These are phyloP conservation scores for Hesperia comma DNA, from an alignment of 2,888 invertebrate genomes.

Conservation along the genomic window DNA sequence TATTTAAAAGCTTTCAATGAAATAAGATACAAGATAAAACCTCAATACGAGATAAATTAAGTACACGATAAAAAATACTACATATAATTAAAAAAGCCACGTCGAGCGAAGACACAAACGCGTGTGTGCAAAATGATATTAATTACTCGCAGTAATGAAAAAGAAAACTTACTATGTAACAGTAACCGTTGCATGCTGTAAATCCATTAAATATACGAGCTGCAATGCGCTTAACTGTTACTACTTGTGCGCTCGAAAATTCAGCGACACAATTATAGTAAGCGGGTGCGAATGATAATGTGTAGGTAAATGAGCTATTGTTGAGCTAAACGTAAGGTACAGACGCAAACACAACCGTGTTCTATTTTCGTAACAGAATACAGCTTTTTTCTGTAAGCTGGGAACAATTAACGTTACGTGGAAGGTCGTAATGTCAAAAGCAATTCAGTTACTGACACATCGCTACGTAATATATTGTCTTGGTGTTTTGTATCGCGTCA, in stretches of 20 bases:
- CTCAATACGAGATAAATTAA: no score
- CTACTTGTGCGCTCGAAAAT: constrained; percentile 26
- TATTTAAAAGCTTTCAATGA: no score
- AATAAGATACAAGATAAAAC: no score
- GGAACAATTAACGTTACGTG: no score
- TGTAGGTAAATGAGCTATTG: constrained; percentile 20
- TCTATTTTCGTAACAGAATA: background rate
- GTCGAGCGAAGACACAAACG: background rate
- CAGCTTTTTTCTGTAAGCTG: background rate
- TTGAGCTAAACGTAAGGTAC: constrained; percentile 10
- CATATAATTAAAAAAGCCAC: constrained; percentile 3
- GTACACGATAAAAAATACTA: background rate
- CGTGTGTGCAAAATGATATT: background rate
- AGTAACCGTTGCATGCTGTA: constrained; percentile 10
- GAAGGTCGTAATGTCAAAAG: no score
- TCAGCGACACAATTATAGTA: constrained; percentile 16
- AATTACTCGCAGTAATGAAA: constrained; percentile 8
- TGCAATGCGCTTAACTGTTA: constrained; percentile 22
- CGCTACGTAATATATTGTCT: no score
- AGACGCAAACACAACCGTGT: background rate
- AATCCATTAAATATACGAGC: constrained; percentile 19
- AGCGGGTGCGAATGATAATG: constrained; percentile 23
- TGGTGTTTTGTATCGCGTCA: no score
- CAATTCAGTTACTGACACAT: no score
- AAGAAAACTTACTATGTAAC: background rate